A percentile compares a stretch with the other conserved stretches of the same genome.
Conservation (phyloP, 2,113 vertebrate species). For the Neogobius melanostomus region DNA sequence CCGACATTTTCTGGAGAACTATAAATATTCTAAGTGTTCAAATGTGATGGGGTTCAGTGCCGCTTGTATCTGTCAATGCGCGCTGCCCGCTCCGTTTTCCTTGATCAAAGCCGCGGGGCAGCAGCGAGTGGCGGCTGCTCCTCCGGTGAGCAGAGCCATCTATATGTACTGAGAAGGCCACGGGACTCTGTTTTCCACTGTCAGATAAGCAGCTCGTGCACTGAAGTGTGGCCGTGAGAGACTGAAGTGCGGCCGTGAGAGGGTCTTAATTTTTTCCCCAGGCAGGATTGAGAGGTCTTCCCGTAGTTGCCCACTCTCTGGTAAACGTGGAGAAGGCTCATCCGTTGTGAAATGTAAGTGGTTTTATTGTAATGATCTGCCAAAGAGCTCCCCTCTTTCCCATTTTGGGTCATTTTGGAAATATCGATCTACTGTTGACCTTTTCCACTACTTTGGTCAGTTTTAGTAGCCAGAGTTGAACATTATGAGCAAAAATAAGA, state of each 20-base stretch:
- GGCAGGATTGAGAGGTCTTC: conserved; percentile 1
- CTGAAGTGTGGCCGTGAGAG: conserved; percentile 13
- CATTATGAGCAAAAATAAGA: no score
- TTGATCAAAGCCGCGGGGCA: conserved; percentile 63
- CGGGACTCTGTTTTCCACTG: conserved; percentile 22
- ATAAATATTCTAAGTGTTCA: conserved; percentile 58
- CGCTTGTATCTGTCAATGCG: conserved; percentile 49
- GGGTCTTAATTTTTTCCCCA: background rate
- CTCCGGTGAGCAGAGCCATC: conserved; percentile 47
- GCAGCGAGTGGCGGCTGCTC: conserved; percentile 9
- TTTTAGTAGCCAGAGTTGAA: no score
- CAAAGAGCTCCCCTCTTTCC: no score
- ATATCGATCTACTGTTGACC: no score
- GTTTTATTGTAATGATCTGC: conserved; percentile 15
- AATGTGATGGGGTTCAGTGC: conserved; percentile 41
- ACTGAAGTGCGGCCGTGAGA: no score
- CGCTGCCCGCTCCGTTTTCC: conserved; percentile 59
- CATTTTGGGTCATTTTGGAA: no score
- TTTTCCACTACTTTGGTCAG: no score
- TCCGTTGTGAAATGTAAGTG: background rate
- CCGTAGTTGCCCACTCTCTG: background rate
- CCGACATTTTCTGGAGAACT: conserved; percentile 43
- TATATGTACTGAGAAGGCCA: conserved; percentile 10
- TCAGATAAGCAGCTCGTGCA: conserved; percentile 34
- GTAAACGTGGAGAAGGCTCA: background rate